These are phyloP conservation scores for Nipponacmea schrenckii DNA, from an alignment of 2,888 invertebrate species.

Conservation along the genomic window DNA sequence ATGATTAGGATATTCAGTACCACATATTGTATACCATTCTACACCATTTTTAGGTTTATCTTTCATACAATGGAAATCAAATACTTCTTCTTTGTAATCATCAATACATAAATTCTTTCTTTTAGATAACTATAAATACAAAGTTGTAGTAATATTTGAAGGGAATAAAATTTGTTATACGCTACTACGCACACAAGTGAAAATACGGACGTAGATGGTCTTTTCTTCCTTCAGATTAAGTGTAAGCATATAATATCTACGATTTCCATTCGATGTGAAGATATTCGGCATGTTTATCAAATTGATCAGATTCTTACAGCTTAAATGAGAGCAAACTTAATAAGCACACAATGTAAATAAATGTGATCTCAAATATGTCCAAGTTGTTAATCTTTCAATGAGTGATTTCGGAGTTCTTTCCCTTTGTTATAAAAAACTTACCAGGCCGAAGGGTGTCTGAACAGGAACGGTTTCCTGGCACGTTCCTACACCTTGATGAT, in stretches of 20 bases:
- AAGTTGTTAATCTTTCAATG: too few relatives aligned
- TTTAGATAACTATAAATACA: conserved; percentile 75
- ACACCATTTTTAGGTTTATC: conserved; percentile 71
- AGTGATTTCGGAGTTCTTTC: too few relatives aligned
- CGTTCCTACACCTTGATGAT: conserved; percentile 81
- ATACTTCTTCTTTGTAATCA: conserved; percentile 80
- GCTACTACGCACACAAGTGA: too few relatives aligned
- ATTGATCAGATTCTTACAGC: too few relatives aligned
- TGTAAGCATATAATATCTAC: too few relatives aligned
- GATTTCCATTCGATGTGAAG: too few relatives aligned
- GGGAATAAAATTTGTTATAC: background rate
- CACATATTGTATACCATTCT: conserved; percentile 82
- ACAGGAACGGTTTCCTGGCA: conserved; percentile 75
- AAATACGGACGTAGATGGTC: too few relatives aligned
- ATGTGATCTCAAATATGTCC: too few relatives aligned
- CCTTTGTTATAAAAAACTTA: conserved; percentile 67
- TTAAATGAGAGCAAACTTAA: too few relatives aligned
- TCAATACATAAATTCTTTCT: conserved; percentile 78
- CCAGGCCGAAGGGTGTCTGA: conserved; percentile 77
- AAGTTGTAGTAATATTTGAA: background rate
- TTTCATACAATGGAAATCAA: conserved; percentile 79
- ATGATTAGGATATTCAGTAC: conserved; percentile 77
- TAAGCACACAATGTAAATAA: too few relatives aligned
- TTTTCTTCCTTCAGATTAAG: too few relatives aligned
- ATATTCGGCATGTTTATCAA: too few relatives aligned